Base-by-base conservation (phyloP, 2,797 vertebrate species). In the Coreius guichenoti region DNA sequence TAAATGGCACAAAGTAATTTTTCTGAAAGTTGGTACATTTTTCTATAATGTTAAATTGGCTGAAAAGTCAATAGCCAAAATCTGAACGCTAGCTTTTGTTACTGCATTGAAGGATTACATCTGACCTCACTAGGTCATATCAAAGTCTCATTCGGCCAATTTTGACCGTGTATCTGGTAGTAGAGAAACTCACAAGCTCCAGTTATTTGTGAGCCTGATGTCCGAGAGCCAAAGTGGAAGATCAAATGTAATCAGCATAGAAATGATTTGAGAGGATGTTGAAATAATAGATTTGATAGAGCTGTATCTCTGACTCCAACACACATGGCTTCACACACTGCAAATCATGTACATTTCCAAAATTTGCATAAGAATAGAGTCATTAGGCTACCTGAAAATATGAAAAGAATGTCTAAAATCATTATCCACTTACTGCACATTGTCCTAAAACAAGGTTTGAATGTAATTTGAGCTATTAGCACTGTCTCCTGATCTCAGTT, bases 211-310 rank as follows among this genome's bases (percentile, higher is more conserved):
- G 13, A 36, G 47, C 73, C 73, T 21, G 72, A 54, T 54, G 17
- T 23, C 43, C 3, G 5, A 19, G 11, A 54, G 5, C 26, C 43
- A 51, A 51, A 51, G 47, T 31, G 29, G 49, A 54, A 31, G 26
- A 76, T 51, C 72, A 29, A 31, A 11, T 36, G 12, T n/a, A 23
- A 33, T 36, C 19, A 56, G 19, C 49, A 56, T 14, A 29, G 61
- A 65, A 65, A 4, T 51, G 47, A 54, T 75, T 21, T 31, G 17
- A 75, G 73, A 54, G 47, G 9, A 33, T 75, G 49, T 36, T 36
- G 49, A 76, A 75, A 54, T 13, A 54, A 75, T 49, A 54, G 29
- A 36, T 56, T 76, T 76, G 45, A 49, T 49, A 54, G 16, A 49
- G 45, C 11, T 14, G 5, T 75, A 33, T 54, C 19, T 54, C 3